These are phyloP conservation scores for Apeira syringaria DNA, from an alignment of 2,888 invertebrate species.

Conservation along the genomic window DNA sequence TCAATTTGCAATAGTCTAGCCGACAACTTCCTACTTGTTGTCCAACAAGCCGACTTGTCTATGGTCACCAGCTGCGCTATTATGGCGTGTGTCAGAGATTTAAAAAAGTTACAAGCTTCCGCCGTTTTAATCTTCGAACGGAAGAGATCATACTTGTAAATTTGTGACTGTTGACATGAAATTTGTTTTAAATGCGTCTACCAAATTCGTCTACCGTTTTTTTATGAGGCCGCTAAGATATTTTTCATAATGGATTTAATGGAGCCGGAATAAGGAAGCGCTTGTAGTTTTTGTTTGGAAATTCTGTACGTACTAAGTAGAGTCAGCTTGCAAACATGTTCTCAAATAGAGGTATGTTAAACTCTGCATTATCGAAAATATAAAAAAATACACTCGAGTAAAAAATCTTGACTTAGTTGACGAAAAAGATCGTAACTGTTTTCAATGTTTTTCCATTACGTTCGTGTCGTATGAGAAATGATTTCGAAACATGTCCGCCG, in stretches of 20 bases:
- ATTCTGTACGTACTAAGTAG: too few relatives aligned
- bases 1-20: conserved; percentile 79
- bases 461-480: conserved; percentile 20
- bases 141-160: conserved; percentile 15
- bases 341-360: too few relatives aligned
- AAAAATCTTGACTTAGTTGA: too few relatives aligned
- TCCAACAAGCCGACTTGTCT: conserved; percentile 22
- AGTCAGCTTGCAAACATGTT: too few relatives aligned
- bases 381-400: too few relatives aligned
- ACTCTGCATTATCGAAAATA: too few relatives aligned
- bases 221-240: conserved; percentile 7
- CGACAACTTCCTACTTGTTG: conserved; percentile 57
- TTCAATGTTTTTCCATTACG: conserved; percentile 2
- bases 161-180: conserved; percentile 25
- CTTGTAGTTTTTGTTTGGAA: too few relatives aligned
- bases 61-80: conserved; percentile 32
- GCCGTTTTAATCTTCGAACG: conserved; percentile 28
- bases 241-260: conserved; percentile 6
- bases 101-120: conserved; percentile 32
- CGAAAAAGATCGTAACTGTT: too few relatives aligned
- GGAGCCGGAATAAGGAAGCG: conserved; percentile 2
- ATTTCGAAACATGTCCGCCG: conserved; percentile 23
- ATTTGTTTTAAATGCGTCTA: conserved; percentile 25
- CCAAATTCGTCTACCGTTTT: conserved; percentile 18
- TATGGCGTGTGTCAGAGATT: conserved; percentile 25